A percentile compares a stretch with the other conserved stretches of the same genome.
These are phyloP conservation scores for Percina caprodes DNA, from an alignment of 2,113 vertebrate species.

Conservation along the genomic window DNA sequence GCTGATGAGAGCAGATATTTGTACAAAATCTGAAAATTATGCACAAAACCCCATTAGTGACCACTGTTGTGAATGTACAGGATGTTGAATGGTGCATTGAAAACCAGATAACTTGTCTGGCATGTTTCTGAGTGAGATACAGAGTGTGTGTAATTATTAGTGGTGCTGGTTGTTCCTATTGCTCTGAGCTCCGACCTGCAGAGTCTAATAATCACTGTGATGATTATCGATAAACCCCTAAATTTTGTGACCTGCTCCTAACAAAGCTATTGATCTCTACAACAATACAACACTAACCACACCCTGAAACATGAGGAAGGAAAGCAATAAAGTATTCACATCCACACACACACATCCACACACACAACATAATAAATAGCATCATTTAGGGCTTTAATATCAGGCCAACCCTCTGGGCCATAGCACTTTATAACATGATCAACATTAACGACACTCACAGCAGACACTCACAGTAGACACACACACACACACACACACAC, in stretches of 20 bases:
- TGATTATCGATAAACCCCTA: slow-evolving; percentile 93
- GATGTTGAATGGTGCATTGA: neutral
- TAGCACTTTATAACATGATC: slow-evolving; percentile 83
- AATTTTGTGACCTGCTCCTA: slow-evolving; percentile 72
- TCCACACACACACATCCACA: slow-evolving; percentile 54
- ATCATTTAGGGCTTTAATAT: slow-evolving; percentile 89
- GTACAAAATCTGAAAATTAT: neutral
- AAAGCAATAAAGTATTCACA: slow-evolving; percentile 88
- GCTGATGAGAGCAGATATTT: neutral
- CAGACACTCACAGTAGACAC: slow-evolving; percentile 19
- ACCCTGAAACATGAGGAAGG: slow-evolving; percentile 76
- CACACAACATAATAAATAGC: slow-evolving; percentile 87
- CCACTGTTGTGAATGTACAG: rapidly evolving
- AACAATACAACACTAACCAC: slow-evolving; percentile 72
- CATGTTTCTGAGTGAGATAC: slow-evolving; percentile 35
- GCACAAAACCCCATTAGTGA: neutral
- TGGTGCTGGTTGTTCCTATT: slow-evolving; percentile 18
- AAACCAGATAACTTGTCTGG: slow-evolving; percentile 7
- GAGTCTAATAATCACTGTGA: slow-evolving; percentile 87
- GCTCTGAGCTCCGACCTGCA: slow-evolving; percentile 62
- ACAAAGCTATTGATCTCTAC: slow-evolving; percentile 84
- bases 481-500: slow-evolving; percentile 24
- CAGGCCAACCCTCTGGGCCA: slow-evolving; percentile 84
- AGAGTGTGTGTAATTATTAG: slow-evolving; percentile 62
- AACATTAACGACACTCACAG: slow-evolving; percentile 78